Base-by-base conservation (phyloP, 2,113 vertebrate genomes). In the Gobius niger region DNA sequence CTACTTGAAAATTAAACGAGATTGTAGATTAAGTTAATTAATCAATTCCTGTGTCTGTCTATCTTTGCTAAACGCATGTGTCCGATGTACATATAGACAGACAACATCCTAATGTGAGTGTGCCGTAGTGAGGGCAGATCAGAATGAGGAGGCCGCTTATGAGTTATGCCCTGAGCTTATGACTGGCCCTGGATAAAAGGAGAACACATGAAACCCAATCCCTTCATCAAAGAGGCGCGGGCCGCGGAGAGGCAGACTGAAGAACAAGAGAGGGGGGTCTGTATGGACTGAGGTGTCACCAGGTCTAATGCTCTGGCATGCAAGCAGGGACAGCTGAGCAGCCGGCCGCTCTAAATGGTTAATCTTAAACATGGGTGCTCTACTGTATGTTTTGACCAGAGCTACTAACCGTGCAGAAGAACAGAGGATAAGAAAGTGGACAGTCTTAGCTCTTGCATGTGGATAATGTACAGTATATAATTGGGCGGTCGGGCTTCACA, bases 121-220 rank as follows among this genome's bases (percentile, higher is more conserved):
- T 81, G 50, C 73, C 72, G 54, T 79, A 80, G 84, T 83, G 69
- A 63, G 64, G 41, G 64, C 81, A 87, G 83, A 89, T 90, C 87
- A 82, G 78, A 87, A 87, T 86, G 88, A 87, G 90, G 86, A 82
- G 81, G 82, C 81, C 67, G 82, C 64, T 91, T 90, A 87, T 89
- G 89, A 88, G 87, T 89, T 90, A 86, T 91, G 87, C 86, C 86
- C 76, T 71, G 86, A 74, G 78, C 79, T 89, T 91, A 91, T 79
- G 84, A 88, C 82, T 87, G 82, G 74, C 82, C 77, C 52, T 77
- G 89, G 90, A 93, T 93, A 91, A 93, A 93, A 92, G 89, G 83
- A 89, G 82, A 86, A 87, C 82, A 85, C 83, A 85, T 90, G 92
- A 92, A 91, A 93, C 85, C 80, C 88, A 84, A 93, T 91, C 91